phyloP scores from a whole-genome alignment of 2,113 vertebrate species.

The Salvelinus sp. region DNA sequence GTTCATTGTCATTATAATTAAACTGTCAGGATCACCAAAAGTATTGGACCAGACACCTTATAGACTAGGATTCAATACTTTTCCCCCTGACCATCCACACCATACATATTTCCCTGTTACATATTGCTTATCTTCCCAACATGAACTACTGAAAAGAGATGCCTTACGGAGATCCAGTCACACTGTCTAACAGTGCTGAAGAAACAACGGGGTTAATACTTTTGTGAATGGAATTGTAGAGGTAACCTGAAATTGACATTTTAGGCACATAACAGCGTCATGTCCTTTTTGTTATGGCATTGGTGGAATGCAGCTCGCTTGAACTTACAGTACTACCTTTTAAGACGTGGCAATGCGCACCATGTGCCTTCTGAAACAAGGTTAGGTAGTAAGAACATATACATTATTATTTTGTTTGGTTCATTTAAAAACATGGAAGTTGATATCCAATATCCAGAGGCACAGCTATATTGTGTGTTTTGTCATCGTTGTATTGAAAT shows the following conservation, averaged over 20 bases:
- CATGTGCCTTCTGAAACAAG: constrained; percentile 73
- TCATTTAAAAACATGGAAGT: constrained; percentile 28
- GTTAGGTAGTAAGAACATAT: constrained; percentile 20
- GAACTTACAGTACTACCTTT: constrained; percentile 17
- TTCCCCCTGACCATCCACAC: constrained; percentile 2
- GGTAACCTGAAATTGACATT: not conserved
- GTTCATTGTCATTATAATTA: constrained; percentile 28
- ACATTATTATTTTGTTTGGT: constrained; percentile 36
- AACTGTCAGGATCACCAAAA: constrained; percentile 33
- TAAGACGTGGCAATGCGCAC: constrained; percentile 48
- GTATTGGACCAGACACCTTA: constrained; percentile 51
- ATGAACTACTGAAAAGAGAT: constrained; percentile 28
- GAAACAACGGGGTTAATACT: not conserved
- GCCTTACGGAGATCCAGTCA: constrained; percentile 47
- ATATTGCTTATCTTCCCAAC: constrained; percentile 27
- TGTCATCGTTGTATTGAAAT: constrained; percentile 57
- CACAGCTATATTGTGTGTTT: constrained; percentile 49
- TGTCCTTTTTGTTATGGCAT: constrained; percentile 14
- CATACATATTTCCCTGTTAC: constrained; percentile 38
- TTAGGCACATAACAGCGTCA: not conserved
- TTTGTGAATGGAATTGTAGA: not conserved
- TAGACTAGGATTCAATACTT: constrained; percentile 13
- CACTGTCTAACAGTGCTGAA: constrained; percentile 16
- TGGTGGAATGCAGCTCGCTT: constrained; percentile 37
- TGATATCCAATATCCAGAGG: not conserved